Evolutionary conservation across 1,140 invertebrate species (phyloP), one percentile per base, ranked within the genome.

Genomic region (Probaryconus sp.): DNA sequence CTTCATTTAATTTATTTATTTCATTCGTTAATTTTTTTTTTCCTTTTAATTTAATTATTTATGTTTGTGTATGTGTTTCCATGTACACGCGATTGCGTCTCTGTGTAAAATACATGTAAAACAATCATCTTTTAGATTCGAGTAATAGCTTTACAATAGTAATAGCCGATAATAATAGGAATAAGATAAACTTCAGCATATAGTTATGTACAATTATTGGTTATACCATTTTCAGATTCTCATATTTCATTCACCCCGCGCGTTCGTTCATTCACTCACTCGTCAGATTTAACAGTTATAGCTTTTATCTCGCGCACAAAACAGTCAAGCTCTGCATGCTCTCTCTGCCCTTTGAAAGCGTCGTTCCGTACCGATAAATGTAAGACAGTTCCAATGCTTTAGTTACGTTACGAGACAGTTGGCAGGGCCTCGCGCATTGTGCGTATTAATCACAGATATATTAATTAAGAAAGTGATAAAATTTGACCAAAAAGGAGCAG

Each of bases 181-280:
- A 85, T 86, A 85, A 81, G 76, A 84, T 86, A 82, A 85, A 86
- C 79, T 85, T 75, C 74, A 82, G 79, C 79, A 81, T 63, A 81
- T 83, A 67, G 48, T 65, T 87, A 87, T 87, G 78, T 87, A 87
- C 85, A 87, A 79, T 84, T 84, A 81, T 79, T 83, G 76, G 51
- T 76, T 83, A 82, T 60, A 51, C 60, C 63, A 77, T 74, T 78
- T n/a, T 33, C 70, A 40, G 55, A 47, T 77, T 60, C 33, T 64
- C 74, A 76, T 60, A 61, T 68, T 47, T 76, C 53, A 20, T 48
- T 61, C 53, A 21, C 51, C 71, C 5, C 7, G 3, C 38, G 14
- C 30, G 58, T 58, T 72, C 68, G 55, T 33, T 72, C 42, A 28
- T 65, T 75, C 47, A 76, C 45, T 69, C 70, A 47, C 35, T 50